Evolutionary conservation across 2,797 vertebrate genomes (phyloP), one percentile per base, ranked within the genome.

Genomic region (Cynopterus sphinx): DNA sequence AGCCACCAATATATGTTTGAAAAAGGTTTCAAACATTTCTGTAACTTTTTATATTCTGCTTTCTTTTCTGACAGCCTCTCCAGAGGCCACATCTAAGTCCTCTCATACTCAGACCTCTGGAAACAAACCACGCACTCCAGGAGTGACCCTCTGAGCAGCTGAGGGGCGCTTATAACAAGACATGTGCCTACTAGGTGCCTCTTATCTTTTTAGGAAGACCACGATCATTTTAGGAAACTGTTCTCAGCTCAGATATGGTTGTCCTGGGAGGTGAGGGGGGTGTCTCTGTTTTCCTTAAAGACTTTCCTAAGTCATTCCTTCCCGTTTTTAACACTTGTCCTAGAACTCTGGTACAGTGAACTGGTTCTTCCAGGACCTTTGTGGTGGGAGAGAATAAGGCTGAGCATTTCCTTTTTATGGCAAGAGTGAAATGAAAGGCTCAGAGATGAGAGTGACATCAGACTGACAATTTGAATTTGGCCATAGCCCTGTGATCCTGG

Each of bases 331-430:
- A 13, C 2, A 1, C 3, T 26, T 43, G 24, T 36, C 49, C 41
- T 31, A 65, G 36, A n/a, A 63, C n/a, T 33, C 87, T 26, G 26
- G 24, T 46, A 28, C 3, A 65, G 57, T 26, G 7, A 31, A 31
- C 53, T 53, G 41, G 1, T 53, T 87, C 61, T 84, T 77, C 21
- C 9, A 67, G 41, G 11, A 87, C 65, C 78, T 94, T 74, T 92
- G 49, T 16, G n/a, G 17, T 28, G 77, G 36, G 63, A 59, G 26
- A 43, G 59, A 59, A 55, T 65, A 78, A n/a, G 12, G 6, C 63
- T 68, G 39, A 82, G 22, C 0, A 4, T 75, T 82, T 67, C 17
- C 43, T 77, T 78, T 78, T 73, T 19, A 63, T 3, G 79, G 2
- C 4, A 85, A 92, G 19, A 86, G 13, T 5, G 90, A 83, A 26